Evolutionary conservation across 2,888 invertebrate species (phyloP), one percentile per base, ranked within the genome.

Genomic region (Strigamia maritima): DNA sequence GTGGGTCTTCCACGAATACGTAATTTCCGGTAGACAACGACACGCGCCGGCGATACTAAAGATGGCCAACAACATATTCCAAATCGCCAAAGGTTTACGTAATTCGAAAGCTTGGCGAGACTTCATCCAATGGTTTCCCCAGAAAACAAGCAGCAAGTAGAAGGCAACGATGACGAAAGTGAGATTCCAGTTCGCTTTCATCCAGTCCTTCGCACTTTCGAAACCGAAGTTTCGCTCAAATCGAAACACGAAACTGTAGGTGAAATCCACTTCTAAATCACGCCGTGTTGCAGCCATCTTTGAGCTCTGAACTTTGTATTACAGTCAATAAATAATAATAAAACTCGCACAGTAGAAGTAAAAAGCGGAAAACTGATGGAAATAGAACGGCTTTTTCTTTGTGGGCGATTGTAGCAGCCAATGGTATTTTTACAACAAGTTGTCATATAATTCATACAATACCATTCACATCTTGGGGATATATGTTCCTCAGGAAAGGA

Each of bases 51-150:
- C 93, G 85, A 96, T 94, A 88, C 97, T 97, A 89, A 99, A 99
- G 81, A 93, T 90, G 24, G 98, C 98, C 84, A 99, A 88, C 80
- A 92, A 88, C 81, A 94, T 91, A 88, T 97, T 99, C 98, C 98
- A 99, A 82, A 94, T 86, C 82, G 93, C 92, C 80, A 99, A 89
- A 26, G 93, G 91, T 28, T 93, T 92, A 81, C 95, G 90, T 76
- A 99, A 89, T 84, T 96, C 94, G 87, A 94, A 98, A 88, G 94
- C 91, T 81, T 94, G 93, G 83, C 97, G 90, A 85, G 91, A 91
- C 86, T 94, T 92, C 98, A 99, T 99, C 85, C 93, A 93, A 85
- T 93, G 91, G 86, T 96, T 95, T 75, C 96, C 96, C 81, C 93
- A 93, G 87, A 97, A 98, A 84, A 99, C 95, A 81, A 96, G 89